Evolutionary conservation across 2,888 invertebrate genomes (phyloP).

Genomic region (Cordilura impudica): DNA sequence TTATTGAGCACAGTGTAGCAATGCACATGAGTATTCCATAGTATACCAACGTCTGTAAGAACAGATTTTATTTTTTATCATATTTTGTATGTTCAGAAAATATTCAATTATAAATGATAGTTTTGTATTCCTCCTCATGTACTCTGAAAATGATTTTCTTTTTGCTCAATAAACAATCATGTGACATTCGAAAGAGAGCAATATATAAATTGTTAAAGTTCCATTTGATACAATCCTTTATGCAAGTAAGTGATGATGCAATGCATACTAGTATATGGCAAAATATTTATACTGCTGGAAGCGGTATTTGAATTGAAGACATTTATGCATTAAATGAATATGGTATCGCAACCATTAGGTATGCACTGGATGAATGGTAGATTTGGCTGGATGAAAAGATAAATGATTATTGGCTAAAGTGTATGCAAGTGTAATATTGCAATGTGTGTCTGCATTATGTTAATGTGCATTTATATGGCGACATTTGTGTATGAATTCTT

Average conservation of each 20-base stretch:
- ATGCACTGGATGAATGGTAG: constrained; percentile 8
- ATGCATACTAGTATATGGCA: not conserved
- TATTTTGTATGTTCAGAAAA: constrained; percentile 25
- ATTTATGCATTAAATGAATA: not conserved
- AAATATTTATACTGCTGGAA: not conserved
- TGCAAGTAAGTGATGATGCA: constrained; percentile 12
- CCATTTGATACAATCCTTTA: constrained; percentile 39
- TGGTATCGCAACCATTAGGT: constrained; percentile 2
- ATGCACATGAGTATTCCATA: too few species aligned
- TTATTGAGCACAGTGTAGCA: not conserved
- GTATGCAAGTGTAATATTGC: not conserved
- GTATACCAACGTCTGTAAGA: too few species aligned
- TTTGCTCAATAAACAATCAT: constrained; percentile 48
- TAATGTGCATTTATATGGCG: constrained; percentile 18
- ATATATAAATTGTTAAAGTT: constrained; percentile 59
- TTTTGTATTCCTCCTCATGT: not conserved
- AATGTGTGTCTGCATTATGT: not conserved
- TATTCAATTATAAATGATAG: constrained; percentile 35
- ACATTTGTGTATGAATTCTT: constrained; percentile 26
- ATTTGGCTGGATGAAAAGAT: constrained; percentile 31
- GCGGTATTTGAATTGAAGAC: not conserved
- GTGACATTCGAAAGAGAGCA: constrained; percentile 41
- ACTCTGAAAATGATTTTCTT: constrained; percentile 10
- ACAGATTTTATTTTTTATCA: not conserved
- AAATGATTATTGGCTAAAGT: constrained; percentile 50